Evolutionary conservation across 2,888 invertebrate species (phyloP).

Genomic region (Oscheius sp.): DNA sequence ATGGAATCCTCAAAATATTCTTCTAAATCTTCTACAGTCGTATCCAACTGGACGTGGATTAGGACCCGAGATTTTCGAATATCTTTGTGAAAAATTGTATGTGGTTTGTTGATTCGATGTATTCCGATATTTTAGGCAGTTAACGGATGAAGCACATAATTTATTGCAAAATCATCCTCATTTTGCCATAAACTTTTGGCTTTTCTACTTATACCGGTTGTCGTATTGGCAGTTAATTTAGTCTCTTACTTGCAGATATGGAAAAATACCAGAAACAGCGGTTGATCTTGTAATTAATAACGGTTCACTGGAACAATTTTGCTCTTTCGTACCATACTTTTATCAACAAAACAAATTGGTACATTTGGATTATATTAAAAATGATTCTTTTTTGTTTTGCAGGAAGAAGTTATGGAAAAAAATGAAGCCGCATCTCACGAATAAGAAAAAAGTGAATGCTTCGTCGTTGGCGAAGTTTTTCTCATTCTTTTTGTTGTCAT

Average conservation of each 20-base stretch:
- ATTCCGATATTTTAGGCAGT: background rate
- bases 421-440: too few relatives aligned
- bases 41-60: background rate
- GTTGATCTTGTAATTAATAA: background rate
- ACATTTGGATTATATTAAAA: background rate
- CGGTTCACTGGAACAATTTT: slow-evolving; percentile 2
- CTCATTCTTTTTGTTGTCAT: background rate
- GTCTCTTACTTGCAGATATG: background rate
- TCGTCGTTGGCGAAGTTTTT: background rate
- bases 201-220: background rate
- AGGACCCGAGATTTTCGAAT: background rate
- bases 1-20: background rate
- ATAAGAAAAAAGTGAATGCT: too few relatives aligned
- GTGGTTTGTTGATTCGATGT: background rate
- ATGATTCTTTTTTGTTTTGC: too few relatives aligned
- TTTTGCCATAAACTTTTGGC: background rate
- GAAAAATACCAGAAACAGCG: background rate
- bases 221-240: background rate
- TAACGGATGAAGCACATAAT: background rate
- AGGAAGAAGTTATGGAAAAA: too few relatives aligned
- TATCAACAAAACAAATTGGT: background rate
- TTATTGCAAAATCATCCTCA: background rate
- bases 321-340: background rate
- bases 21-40: background rate
- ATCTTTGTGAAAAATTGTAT: slow-evolving; percentile 1